Base-by-base conservation (phyloP, 2,888 invertebrate species). In the Drosophila barbarae region DNA sequence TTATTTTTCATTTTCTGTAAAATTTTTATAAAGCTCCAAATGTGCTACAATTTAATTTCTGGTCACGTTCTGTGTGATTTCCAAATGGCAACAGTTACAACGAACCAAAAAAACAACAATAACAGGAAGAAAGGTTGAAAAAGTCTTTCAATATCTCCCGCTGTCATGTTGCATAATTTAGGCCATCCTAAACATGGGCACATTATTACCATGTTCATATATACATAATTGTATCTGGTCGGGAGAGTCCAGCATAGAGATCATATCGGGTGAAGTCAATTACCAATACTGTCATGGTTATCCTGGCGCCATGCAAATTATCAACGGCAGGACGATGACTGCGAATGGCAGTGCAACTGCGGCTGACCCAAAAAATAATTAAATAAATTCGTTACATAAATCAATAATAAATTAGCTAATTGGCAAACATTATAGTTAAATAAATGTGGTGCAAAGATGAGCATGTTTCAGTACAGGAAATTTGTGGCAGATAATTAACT, bases 11-110 rank as follows among this genome's bases (percentile, higher is more conserved):
- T 81, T 83, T 74, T 74, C 46, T 73, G 71, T 74, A 60, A 66
- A 73, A 78, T 72, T 78, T 78, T 72, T 71, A 63, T 76, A 69
- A 69, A 71, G 67, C 72, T 74, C 61, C 54, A 69, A 69, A 70
- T 73, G 59, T 69, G 58, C 50, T 60, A 60, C 54, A 64, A 63
- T 82, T 82, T 82, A 77, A 82, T 82, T 84, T 82, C 82, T 84
- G 68, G 79, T 84, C 82, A 82, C 82, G 84, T 84, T 69, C 73
- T 72, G 72, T 76, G 71, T 73, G 74, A 77, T 79, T 82, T 74
- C 58, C 71, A 70, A 79, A 81, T 69, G 70, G 70, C 70, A 77
- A 74, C 75, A 72, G 69, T 59, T 73, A 53, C 56, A 64, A 21
- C 32, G 46, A 9, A 12, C 12, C 18, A 18, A 18, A 41, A 42